Percentiles rank a stretch among this genome's conserved stretches.
phyloP scores from a whole-genome alignment of 23 tunicate species.

The Pegea sp. region DNA sequence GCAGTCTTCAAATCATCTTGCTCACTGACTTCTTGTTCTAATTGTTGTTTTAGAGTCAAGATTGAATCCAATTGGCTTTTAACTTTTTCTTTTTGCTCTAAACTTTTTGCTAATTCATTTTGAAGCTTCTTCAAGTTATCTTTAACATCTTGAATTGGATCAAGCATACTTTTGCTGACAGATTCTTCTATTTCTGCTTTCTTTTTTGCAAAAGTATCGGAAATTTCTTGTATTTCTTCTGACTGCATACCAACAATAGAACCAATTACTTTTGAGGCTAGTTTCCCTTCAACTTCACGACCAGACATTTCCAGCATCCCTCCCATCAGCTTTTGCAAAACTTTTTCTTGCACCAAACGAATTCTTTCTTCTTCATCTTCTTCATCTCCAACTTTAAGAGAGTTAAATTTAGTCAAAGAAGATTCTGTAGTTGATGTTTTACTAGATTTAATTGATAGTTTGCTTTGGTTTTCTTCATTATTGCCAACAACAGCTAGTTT shows the following conservation, averaged over 20 bases:
- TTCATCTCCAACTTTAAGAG: slow-evolving; percentile 5
- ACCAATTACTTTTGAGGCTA: slow-evolving; percentile 60
- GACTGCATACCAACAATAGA: slow-evolving; percentile 93
- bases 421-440: slow-evolving; percentile 1
- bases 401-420: slow-evolving; percentile 33
- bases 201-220: slow-evolving; percentile 36
- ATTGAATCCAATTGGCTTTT: slow-evolving; percentile 1
- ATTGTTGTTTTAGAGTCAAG: slow-evolving; percentile 1
- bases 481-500: slow-evolving; percentile 15
- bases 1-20: slow-evolving; percentile 1
- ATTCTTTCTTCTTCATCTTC: slow-evolving; percentile 69
- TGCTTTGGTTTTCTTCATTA: no score
- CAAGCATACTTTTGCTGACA: neutral
- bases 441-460: no score
- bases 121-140: slow-evolving; percentile 7
- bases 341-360: slow-evolving; percentile 49
- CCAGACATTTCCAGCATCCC: slow-evolving; percentile 83
- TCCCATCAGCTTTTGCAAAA: slow-evolving; percentile 53
- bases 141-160: slow-evolving; percentile 9
- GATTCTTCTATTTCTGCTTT: slow-evolving; percentile 23
- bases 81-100: neutral
- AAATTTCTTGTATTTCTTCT: slow-evolving; percentile 50
- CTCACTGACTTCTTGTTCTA: slow-evolving; percentile 4
- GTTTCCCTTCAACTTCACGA: slow-evolving; percentile 68
- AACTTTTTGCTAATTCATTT: slow-evolving; percentile 5